Conservation (phyloP, 2,797 vertebrate species). For the Lateolabrax maculatus region DNA sequence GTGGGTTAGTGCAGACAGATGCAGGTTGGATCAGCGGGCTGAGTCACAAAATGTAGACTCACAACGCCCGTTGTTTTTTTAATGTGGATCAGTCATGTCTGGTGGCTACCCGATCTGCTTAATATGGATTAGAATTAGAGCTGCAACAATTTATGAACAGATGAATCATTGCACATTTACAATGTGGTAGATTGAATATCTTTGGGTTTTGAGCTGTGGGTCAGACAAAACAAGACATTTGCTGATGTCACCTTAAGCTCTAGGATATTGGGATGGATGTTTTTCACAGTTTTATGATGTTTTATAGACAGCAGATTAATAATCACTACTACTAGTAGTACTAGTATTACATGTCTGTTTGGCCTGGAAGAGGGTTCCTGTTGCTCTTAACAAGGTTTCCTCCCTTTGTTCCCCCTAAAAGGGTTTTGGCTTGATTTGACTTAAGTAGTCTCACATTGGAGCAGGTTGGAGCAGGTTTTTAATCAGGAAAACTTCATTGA, state of each 20-base stretch:
- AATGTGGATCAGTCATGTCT: background rate
- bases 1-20: slow-evolving; percentile 57
- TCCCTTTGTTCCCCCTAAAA: background rate
- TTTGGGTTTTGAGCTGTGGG: background rate
- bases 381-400: background rate
- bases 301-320: background rate
- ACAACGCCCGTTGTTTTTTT: slow-evolving; percentile 6
- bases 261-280: too few species aligned
- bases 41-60: slow-evolving; percentile 59
- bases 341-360: background rate
- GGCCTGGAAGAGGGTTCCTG: background rate
- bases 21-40: slow-evolving; percentile 39
- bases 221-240: background rate
- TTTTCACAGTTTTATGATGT: background rate
- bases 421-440: background rate
- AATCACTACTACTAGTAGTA: background rate
- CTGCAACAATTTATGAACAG: background rate
- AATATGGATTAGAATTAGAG: background rate
- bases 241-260: too few species aligned
- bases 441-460: background rate
- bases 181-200: background rate
- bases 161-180: too few species aligned
- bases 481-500: background rate
- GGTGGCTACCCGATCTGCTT: background rate
- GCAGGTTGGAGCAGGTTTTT: background rate